Base-by-base conservation (phyloP, 2,888 invertebrate species). In the Mythimna loreyi region DNA sequence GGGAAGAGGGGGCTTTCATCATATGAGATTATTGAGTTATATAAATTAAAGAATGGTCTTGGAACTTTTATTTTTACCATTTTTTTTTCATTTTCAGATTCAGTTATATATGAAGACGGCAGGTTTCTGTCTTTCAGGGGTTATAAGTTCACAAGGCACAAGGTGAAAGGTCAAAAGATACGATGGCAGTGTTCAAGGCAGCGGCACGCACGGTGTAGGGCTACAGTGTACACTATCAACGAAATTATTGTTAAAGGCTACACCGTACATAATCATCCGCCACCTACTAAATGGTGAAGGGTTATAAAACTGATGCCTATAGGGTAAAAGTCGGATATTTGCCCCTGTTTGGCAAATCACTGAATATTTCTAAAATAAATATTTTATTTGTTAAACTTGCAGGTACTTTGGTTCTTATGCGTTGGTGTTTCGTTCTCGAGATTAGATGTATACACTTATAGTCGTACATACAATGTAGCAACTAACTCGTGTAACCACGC, bases 131-230 rank as follows among this genome's bases (percentile, higher is more conserved):
- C 63, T 11, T 79, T 47, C 25, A 58, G 33, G 3, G 78, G 78
- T 11, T 80, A 68, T 33, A 79, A 80, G 49, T 79, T 76, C 28
- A 77, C 72, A 4, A 67, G 67, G 0, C 78, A 79, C 25, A 59
- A 72, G 50, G 81, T 81, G 0, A 65, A 61, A 3, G 72, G 63
- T 0, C 56, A n/a, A 1, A 80, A 66, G n/a, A 78, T 71, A 11
- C 47, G 78, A 8, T 80, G 78, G 78, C 78, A 76, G 25, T 78
- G 78, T 43, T 62, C 78, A 0, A 67, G 47, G 1, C 80, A 78
- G 11, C 61, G 64, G 8, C 57, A 55, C 25, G 45, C 62, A 1
- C 60, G 67, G 3, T 78, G 78, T 7, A 71, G 33, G 19, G 78
- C 78, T 0, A 47, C 67, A 1, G 47, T 78, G 2, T 67, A 62